phyloP scores from a whole-genome alignment of 2,113 vertebrate species.

The Anguilla japonica region DNA sequence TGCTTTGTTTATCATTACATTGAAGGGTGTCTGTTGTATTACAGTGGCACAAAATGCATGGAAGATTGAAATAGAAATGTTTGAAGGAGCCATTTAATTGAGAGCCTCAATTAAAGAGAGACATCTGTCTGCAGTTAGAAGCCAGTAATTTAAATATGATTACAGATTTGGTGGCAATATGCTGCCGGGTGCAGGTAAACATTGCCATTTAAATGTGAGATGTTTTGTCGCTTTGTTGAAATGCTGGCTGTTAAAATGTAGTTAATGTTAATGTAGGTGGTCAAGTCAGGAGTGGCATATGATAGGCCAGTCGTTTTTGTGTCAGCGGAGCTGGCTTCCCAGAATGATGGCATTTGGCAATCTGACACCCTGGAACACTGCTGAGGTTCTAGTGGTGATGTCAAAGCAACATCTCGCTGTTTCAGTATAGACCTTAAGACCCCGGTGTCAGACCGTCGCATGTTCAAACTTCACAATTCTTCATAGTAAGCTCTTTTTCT shows the following conservation, averaged over 20 bases:
- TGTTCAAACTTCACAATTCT: not conserved
- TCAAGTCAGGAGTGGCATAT: not conserved
- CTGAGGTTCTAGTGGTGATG: not conserved
- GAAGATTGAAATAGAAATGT: not conserved
- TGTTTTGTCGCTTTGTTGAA: not conserved
- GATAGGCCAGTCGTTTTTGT: not conserved
- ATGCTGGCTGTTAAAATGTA: not conserved
- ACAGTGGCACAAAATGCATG: not conserved
- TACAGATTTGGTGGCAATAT: not conserved
- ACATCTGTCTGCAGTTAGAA: not conserved
- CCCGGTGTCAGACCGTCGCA: not conserved
- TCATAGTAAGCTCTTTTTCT: conserved; percentile 3
- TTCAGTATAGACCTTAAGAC: not conserved
- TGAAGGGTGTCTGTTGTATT: not conserved
- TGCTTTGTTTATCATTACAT: not conserved
- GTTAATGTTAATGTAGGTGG: not conserved
- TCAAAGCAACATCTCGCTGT: not conserved
- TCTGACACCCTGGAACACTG: conserved; percentile 4
- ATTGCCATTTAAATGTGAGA: not conserved
- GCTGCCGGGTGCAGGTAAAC: not conserved
- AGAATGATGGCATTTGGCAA: not conserved
- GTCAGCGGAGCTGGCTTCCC: not conserved
- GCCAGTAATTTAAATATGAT: not conserved
- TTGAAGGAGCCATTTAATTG: not conserved
- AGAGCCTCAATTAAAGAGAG: not conserved